These are phyloP conservation scores for Ophion slaviceki DNA, from an alignment of 2,888 invertebrate genomes.

Conservation along the genomic window DNA sequence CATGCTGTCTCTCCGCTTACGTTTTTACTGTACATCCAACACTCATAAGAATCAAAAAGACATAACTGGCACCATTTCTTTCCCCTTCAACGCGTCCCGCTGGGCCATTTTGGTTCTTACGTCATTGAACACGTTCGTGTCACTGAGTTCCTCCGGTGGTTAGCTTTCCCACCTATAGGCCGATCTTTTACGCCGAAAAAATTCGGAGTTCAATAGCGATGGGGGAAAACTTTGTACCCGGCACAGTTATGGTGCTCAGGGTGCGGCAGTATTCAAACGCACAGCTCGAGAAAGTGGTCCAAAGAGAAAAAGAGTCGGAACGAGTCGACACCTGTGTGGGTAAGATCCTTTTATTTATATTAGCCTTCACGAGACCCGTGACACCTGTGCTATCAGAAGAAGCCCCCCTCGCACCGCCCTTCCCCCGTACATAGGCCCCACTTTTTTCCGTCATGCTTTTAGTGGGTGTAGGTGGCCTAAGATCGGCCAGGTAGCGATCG, in stretches of 20 bases:
- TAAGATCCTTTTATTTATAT: slow-evolving; percentile 46
- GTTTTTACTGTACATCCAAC: not conserved
- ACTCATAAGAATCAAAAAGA: slow-evolving; percentile 4
- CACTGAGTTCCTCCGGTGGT: not conserved
- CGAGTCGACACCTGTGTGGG: slow-evolving; percentile 37
- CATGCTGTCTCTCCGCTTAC: slow-evolving; percentile 1
- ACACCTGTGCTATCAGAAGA: slow-evolving; percentile 65
- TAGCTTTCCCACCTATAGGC: not conserved
- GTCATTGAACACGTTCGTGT: not conserved
- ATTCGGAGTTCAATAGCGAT: not conserved
- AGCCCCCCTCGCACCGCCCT: not conserved
- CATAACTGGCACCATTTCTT: slow-evolving; percentile 12
- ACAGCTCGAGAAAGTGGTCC: slow-evolving; percentile 13
- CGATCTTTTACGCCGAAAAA: not conserved
- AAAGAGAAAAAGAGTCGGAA: slow-evolving; percentile 33
- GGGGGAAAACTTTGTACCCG: not conserved
- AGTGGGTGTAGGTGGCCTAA: slow-evolving; percentile 13
- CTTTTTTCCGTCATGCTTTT: slow-evolving; percentile 27
- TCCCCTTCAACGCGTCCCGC: not conserved
- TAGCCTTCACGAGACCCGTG: slow-evolving; percentile 34
- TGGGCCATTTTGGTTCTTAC: not conserved
- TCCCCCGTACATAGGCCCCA: slow-evolving; percentile 11
- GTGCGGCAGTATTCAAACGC: not conserved
- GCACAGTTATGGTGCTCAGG: not conserved
- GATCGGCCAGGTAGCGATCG: slow-evolving; percentile 47